Evolutionary conservation across 2,113 vertebrate genomes (phyloP).

Genomic region (Pelmatolapia mariae): DNA sequence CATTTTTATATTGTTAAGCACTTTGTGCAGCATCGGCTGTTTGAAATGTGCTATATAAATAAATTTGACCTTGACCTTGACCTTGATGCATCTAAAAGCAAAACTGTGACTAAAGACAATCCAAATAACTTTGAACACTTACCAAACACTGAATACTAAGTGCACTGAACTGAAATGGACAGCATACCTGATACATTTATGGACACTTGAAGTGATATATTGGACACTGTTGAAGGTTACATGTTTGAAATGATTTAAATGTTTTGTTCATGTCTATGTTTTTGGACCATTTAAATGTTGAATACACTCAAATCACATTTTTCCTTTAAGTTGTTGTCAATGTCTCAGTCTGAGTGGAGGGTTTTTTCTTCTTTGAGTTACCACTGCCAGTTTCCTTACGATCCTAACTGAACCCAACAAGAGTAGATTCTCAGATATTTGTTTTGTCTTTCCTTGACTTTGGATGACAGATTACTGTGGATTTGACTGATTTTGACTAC

Average conservation of each 20-base stretch:
- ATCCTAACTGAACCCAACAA: neutral
- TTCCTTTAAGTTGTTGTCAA: neutral
- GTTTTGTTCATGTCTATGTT: neutral
- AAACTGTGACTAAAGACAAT: neutral
- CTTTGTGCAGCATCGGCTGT: too few relatives aligned
- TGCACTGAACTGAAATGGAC: neutral
- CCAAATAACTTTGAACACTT: neutral
- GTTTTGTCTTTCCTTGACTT: neutral
- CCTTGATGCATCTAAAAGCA: neutral
- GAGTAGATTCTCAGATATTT: neutral
- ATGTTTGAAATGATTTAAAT: neutral
- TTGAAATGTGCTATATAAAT: too few relatives aligned
- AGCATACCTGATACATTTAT: neutral
- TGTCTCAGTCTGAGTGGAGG: neutral
- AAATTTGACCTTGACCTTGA: too few relatives aligned
- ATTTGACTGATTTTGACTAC: neutral
- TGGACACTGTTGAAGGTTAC: neutral
- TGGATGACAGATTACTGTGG: neutral
- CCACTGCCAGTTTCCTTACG: neutral
- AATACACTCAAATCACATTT: neutral
- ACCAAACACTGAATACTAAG: neutral
- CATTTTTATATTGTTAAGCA: too few relatives aligned
- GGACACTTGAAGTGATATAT: neutral
- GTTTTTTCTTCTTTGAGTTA: neutral
- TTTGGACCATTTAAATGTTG: neutral